Evolutionary conservation across 2,888 invertebrate genomes (phyloP), one percentile per base, ranked within the genome.

Genomic region (Spodoptera exigua): DNA sequence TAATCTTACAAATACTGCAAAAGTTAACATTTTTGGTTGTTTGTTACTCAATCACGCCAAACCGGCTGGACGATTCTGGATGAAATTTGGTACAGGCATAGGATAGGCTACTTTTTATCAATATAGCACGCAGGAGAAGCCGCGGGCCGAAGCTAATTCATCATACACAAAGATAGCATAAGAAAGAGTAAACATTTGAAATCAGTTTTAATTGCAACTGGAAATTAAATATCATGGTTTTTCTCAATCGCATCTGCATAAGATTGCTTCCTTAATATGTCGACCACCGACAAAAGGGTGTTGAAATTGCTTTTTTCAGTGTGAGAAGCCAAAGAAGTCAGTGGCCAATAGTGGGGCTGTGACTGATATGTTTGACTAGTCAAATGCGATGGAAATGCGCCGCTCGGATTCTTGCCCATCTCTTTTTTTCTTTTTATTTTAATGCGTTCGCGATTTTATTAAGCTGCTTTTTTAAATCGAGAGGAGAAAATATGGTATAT

Each of bases 221-320:
- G 53, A 66, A 55, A 61, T 64, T 69, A 62, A 65, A 62, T 73
- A 66, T 61, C 67, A 73, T 75, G 61, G 68, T 62, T 78, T 75
- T 78, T 73, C 53, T 64, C 65, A 63, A 64, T 76, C 51, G 76
- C 84, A 91, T 93, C 89, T 90, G 89, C 92, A 93, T 93, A 90
- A 90, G 91, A 93, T 94, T 93, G 92, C 90, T 91, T 93, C 86
- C 86, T 91, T 92, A 90, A 92, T 91, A 91, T 90, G 87, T 89
- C 83, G 84, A 83, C 78, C 76, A 78, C 79, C 81, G 82, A 81
- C 82, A 87, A 87, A 85, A 86, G 86, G 88, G 74, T 69, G 71
- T 83, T 84, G 84, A 90, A 90, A 92, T 92, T 92, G 92, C 88
- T 90, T 93, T 92, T 91, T 91, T 84, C 87, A 86, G 82, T 84